Percentiles rank a stretch among this genome's conserved stretches.
Conservation (phyloP, 2,888 invertebrate genomes). For the Prionchulus punctatus region DNA sequence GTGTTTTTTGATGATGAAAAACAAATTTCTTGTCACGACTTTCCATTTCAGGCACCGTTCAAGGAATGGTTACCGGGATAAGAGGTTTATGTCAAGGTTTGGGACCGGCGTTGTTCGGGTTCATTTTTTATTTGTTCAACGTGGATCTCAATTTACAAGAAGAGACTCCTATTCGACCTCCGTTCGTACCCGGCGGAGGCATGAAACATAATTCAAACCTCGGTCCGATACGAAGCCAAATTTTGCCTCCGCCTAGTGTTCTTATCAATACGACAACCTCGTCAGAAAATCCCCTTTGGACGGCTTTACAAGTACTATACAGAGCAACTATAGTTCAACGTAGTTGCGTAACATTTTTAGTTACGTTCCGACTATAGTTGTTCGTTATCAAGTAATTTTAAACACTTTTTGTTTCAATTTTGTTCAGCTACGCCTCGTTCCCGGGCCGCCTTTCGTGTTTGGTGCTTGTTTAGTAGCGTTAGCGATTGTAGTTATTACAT, state of each 20-base stretch:
- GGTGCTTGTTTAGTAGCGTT: constrained; percentile 89
- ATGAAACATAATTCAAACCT: too few relatives aligned
- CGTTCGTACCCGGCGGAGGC: neutral
- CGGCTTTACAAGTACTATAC: neutral
- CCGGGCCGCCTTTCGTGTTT: constrained; percentile 95
- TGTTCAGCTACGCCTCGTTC: constrained; percentile 50
- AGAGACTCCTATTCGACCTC: constrained; percentile 13
- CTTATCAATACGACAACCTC: neutral
- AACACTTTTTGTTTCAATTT: too few relatives aligned
- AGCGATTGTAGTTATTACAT: constrained; percentile 59
- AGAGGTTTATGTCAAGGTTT: constrained; percentile 91
- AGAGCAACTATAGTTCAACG: too few relatives aligned
- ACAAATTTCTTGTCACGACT: constrained; percentile 7
- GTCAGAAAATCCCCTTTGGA: neutral
- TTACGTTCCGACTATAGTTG: too few relatives aligned
- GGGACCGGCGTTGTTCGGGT: constrained; percentile 94
- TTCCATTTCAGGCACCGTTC: constrained; percentile 50
- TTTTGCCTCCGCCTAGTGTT: neutral
- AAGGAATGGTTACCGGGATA: constrained; percentile 97
- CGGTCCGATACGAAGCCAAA: neutral
- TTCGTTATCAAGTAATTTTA: too few relatives aligned
- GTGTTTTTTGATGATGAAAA: constrained; percentile 4
- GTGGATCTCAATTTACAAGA: constrained; percentile 69
- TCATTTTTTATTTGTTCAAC: constrained; percentile 94
- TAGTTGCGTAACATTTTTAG: too few relatives aligned